phyloP scores from a whole-genome alignment of 2,113 vertebrate genomes.

The Sturnira hondurensis region DNA sequence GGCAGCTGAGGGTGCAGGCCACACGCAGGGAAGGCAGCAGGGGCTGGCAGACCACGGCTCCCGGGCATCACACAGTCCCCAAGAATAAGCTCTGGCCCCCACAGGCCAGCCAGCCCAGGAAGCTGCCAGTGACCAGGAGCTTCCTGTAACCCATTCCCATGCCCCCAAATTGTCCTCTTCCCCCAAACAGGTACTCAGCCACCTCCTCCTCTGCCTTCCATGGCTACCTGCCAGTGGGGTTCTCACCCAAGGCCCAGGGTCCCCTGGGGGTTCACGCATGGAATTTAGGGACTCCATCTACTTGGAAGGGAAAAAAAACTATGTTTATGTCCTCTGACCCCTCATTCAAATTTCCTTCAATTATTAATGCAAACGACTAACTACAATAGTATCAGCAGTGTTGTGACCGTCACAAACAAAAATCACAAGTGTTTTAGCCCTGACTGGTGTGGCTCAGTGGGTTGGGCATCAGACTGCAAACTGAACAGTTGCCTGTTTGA shows the following conservation, averaged over 20 bases:
- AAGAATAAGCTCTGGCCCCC: background rate
- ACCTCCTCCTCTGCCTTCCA: background rate
- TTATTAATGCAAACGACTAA: background rate
- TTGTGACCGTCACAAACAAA: background rate
- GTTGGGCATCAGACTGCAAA: too few species aligned
- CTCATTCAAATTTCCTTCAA: background rate
- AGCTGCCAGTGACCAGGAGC: background rate
- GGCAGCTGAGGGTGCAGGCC: background rate
- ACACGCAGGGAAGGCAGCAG: background rate
- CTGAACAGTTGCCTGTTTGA: too few species aligned
- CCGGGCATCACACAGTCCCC: background rate
- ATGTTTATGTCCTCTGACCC: background rate
- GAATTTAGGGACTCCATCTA: background rate
- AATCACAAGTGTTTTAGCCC: background rate
- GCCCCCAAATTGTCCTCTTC: background rate
- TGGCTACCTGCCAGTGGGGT: background rate
- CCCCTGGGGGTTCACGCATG: rapidly evolving
- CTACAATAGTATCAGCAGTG: background rate
- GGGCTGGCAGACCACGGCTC: background rate
- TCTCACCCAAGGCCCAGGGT: background rate
- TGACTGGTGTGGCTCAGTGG: too few species aligned
- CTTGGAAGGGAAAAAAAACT: background rate
- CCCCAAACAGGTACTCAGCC: background rate
- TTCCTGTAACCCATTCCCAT: background rate
- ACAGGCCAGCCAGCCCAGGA: background rate